phyloP scores from a whole-genome alignment of 1,140 invertebrate genomes.

The Mylabris phalerata region DNA sequence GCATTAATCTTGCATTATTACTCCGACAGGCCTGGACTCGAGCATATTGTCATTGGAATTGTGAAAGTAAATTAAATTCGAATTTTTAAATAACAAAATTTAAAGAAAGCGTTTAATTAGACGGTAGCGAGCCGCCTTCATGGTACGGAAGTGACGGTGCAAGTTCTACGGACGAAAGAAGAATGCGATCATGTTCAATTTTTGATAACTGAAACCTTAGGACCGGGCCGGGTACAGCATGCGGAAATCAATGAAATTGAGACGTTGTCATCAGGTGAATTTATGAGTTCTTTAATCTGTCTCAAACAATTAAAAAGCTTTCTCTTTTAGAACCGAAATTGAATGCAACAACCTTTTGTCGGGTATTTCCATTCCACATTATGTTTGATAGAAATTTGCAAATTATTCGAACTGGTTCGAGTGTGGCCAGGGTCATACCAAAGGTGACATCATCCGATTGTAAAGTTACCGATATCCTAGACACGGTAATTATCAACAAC shows the following conservation, averaged over 20 bases:
- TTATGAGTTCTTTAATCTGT: background rate
- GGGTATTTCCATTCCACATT: constrained; percentile 91
- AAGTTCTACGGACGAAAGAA: constrained; percentile 78
- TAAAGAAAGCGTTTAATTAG: constrained; percentile 44
- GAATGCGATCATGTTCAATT: constrained; percentile 92
- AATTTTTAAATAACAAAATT: background rate
- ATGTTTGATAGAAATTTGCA: constrained; percentile 83
- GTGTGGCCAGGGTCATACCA: constrained; percentile 79
- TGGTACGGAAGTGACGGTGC: constrained; percentile 83
- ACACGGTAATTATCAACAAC: constrained; percentile 52
- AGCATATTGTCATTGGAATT: constrained; percentile 90
- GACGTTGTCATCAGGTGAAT: constrained; percentile 60
- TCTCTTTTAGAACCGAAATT: constrained; percentile 68
- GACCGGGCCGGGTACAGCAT: constrained; percentile 50
- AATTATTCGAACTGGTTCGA: constrained; percentile 81
- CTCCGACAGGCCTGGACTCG: constrained; percentile 84
- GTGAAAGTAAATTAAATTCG: constrained; percentile 64
- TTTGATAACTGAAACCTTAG: constrained; percentile 78
- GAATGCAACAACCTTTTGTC: constrained; percentile 85
- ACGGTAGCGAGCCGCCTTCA: constrained; percentile 88
- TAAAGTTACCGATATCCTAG: constrained; percentile 69
- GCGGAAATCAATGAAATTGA: constrained; percentile 65
- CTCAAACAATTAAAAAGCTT: too few relatives aligned
- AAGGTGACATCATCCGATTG: constrained; percentile 55
- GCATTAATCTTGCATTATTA: constrained; percentile 86